Percentiles rank a stretch among this genome's conserved stretches.
Conservation (phyloP, 2,888 invertebrate species). For the Dryocosmus kuriphilus region DNA sequence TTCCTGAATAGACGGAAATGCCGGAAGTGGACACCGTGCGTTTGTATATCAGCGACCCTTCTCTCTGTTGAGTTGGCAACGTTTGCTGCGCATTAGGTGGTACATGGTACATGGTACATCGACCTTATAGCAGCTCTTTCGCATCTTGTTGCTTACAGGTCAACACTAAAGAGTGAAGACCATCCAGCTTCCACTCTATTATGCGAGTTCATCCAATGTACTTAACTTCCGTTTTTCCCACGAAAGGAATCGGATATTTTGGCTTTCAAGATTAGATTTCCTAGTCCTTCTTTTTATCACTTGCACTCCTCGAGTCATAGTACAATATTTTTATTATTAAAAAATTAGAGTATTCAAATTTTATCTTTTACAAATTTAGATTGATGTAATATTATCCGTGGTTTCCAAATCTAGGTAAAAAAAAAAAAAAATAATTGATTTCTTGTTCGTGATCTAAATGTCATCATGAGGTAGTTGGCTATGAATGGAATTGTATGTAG, state of each 20-base stretch:
- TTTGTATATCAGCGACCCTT: slow-evolving; percentile 10
- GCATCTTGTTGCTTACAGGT: slow-evolving; percentile 35
- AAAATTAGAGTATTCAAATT: background rate
- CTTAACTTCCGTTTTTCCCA: background rate
- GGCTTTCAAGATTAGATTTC: background rate
- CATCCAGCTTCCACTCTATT: slow-evolving; percentile 10
- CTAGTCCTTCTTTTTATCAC: background rate
- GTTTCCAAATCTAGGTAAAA: too few species aligned
- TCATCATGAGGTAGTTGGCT: background rate
- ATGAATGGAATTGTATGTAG: background rate
- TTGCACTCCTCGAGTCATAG: too few species aligned
- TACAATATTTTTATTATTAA: too few species aligned
- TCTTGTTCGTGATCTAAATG: too few species aligned
- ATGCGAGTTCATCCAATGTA: background rate
- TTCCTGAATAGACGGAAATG: slow-evolving; percentile 24
- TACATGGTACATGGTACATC: slow-evolving; percentile 35
- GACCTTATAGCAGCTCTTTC: slow-evolving; percentile 26
- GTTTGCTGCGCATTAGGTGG: slow-evolving; percentile 33
- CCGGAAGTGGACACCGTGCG: slow-evolving; percentile 36
- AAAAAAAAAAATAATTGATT: too few species aligned
- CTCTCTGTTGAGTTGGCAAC: slow-evolving; percentile 27
- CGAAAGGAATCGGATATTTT: background rate
- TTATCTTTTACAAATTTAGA: background rate
- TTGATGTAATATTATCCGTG: background rate
- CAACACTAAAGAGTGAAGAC: slow-evolving; percentile 14